Percentiles rank a stretch among this genome's conserved stretches.
These are phyloP conservation scores for Enteromius unitaeniatus DNA, from an alignment of 2,797 vertebrate species.

Conservation along the genomic window DNA sequence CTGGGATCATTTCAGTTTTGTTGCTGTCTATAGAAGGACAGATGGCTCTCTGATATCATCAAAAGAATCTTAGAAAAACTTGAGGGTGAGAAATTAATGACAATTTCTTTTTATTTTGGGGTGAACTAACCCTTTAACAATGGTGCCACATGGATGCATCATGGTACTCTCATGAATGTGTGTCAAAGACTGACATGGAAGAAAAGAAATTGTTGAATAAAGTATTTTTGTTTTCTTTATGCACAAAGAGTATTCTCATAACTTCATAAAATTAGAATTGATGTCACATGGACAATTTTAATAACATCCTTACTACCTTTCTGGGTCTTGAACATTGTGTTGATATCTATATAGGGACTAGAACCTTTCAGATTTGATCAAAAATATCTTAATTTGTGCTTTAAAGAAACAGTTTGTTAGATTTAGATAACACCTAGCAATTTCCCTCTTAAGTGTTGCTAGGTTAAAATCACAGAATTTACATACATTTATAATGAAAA, in stretches of 20 bases:
- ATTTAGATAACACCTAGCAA: neutral
- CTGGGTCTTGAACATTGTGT: neutral
- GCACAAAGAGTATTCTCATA: neutral
- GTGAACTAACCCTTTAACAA: no score
- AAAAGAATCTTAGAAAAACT: no score
- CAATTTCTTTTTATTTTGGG: no score
- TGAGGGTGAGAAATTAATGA: no score
- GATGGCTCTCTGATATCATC: no score
- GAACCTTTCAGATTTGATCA: neutral
- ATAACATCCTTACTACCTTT: neutral
- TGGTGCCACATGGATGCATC: no score
- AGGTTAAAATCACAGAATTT: constrained; percentile 20
- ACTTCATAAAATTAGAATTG: neutral
- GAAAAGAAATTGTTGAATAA: neutral
- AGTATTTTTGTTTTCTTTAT: neutral
- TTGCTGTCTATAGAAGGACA: no score
- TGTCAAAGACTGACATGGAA: neutral
- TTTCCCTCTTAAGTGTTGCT: neutral
- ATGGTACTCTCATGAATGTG: neutral
- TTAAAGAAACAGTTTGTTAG: neutral
- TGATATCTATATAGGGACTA: neutral
- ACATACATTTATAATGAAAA: constrained; percentile 38
- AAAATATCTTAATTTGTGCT: neutral
- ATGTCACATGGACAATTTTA: neutral
- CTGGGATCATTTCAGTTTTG: no score